A percentile compares a stretch with the other conserved stretches of the same genome.
Evolutionary conservation across 2,888 invertebrate species (phyloP).

Genomic region (Zelleria hepariella): DNA sequence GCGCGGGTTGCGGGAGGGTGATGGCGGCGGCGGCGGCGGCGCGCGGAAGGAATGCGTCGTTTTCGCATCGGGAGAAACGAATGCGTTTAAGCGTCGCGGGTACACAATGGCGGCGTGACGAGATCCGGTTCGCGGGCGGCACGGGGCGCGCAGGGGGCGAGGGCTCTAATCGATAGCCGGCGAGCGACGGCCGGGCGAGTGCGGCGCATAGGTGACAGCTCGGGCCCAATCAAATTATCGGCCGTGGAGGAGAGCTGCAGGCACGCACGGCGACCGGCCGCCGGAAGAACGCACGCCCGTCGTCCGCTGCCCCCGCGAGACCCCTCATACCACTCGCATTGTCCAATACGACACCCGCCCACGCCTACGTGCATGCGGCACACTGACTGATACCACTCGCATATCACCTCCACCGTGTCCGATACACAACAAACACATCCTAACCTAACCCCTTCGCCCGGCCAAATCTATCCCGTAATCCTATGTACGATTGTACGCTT

Average conservation of each 20-base stretch:
- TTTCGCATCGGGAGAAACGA: constrained; percentile 73
- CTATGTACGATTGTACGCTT: background rate
- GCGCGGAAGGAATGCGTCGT: constrained; percentile 72
- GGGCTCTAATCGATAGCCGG: constrained; percentile 71
- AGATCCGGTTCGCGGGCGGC: constrained; percentile 70
- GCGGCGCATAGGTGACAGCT: constrained; percentile 72
- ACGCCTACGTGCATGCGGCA: constrained; percentile 13
- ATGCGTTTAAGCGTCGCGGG: constrained; percentile 73
- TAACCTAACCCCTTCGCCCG: constrained; percentile 22
- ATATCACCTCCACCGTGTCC: constrained; percentile 31
- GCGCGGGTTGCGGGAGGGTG: constrained; percentile 31
- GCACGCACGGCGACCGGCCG: constrained; percentile 50
- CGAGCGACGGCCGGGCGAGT: constrained; percentile 70
- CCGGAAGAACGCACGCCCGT: constrained; percentile 35
- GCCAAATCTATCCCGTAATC: constrained; percentile 1
- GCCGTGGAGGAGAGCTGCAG: constrained; percentile 61
- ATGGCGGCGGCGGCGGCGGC: constrained; percentile 46
- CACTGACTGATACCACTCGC: constrained; percentile 46
- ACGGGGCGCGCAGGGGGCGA: constrained; percentile 35
- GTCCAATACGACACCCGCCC: background rate
- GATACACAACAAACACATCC: no score
- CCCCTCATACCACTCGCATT: constrained; percentile 2
- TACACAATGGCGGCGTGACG: constrained; percentile 73
- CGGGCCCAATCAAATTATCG: constrained; percentile 70
- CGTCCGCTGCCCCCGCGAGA: constrained; percentile 21